A percentile compares a stretch with the other conserved stretches of the same genome.
Conservation (phyloP, 1,140 invertebrate species). For the Anagrus nilaparvatae region DNA sequence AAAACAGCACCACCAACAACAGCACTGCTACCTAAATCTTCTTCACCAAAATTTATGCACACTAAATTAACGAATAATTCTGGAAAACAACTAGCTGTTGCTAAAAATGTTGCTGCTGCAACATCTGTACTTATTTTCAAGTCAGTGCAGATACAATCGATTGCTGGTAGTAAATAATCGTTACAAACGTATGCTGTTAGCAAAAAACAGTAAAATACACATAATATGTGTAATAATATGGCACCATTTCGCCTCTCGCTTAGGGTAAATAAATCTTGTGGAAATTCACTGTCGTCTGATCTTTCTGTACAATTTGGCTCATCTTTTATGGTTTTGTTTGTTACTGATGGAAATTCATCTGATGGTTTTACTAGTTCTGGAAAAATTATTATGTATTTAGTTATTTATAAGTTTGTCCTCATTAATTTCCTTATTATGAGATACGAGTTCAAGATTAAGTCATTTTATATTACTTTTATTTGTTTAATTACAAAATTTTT, state of each 20-base stretch:
- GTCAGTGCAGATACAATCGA: slow-evolving; percentile 69
- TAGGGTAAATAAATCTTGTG: slow-evolving; percentile 46
- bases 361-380: no score
- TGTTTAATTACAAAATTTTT: no score
- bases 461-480: no score
- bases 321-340: no score
- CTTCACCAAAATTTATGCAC: slow-evolving; percentile 65
- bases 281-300: slow-evolving; percentile 48
- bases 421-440: no score
- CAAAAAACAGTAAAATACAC: slow-evolving; percentile 70
- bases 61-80: slow-evolving; percentile 86
- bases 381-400: no score
- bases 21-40: slow-evolving; percentile 74
- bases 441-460: no score
- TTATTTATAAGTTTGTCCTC: no score
- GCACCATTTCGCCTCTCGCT: slow-evolving; percentile 56
- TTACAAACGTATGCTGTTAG: slow-evolving; percentile 75
- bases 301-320: no score
- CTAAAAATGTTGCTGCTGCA: slow-evolving; percentile 86
- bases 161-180: slow-evolving; percentile 73
- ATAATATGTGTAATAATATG: slow-evolving; percentile 60
- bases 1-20: slow-evolving; percentile 83
- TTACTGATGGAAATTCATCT: no score
- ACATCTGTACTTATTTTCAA: slow-evolving; percentile 69
- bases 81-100: slow-evolving; percentile 79